phyloP scores from a whole-genome alignment of 1,140 invertebrate genomes.

The Conus ventricosus region DNA sequence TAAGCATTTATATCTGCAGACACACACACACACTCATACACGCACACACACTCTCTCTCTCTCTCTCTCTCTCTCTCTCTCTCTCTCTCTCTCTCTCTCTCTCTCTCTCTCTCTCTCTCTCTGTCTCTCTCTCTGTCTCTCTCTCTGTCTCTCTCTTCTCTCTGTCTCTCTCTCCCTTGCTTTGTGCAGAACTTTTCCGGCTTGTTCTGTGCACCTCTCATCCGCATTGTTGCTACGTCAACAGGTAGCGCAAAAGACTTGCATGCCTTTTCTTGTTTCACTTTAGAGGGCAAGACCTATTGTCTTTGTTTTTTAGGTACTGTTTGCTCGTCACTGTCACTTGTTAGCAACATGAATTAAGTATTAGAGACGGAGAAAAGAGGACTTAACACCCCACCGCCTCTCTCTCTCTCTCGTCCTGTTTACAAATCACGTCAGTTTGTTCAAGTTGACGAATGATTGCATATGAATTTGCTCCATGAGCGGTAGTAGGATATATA shows the following conservation, averaged over 20 bases:
- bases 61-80: not conserved
- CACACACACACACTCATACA: not conserved
- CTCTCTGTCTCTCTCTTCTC: not conserved
- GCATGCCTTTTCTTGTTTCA: too few species aligned
- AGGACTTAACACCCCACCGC: not conserved
- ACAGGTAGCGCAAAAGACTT: too few species aligned
- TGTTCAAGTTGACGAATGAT: too few species aligned
- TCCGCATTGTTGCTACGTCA: not conserved
- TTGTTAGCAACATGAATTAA: too few species aligned
- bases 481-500: too few species aligned
- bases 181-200: not conserved
- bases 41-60: constrained; percentile 11
- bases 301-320: too few species aligned
- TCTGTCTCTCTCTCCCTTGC: not conserved
- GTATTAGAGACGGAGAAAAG: too few species aligned
- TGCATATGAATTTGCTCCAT: too few species aligned
- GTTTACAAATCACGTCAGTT: too few species aligned
- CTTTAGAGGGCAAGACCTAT: too few species aligned
- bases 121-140: not conserved
- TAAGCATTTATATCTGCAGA: too few species aligned
- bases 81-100: not conserved
- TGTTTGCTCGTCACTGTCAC: too few species aligned
- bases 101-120: not conserved
- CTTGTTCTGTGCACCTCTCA: not conserved
- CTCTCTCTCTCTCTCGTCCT: not conserved